Base-by-base conservation (phyloP, 2,113 vertebrate species). In the Seriola aureovittata region DNA sequence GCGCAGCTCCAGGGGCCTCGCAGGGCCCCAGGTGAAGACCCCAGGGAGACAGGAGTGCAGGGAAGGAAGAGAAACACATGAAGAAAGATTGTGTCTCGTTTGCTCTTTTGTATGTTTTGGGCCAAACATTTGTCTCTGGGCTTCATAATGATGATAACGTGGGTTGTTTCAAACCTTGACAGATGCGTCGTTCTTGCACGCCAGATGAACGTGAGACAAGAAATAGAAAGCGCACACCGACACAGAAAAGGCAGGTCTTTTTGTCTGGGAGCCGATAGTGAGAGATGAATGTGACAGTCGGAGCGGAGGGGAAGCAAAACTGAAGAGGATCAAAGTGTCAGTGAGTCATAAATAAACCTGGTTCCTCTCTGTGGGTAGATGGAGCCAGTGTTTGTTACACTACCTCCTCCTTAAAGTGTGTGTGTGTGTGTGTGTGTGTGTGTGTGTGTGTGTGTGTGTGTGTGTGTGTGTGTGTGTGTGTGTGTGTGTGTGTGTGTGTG, bases 21-120 rank as follows among this genome's bases (percentile, higher is more conserved):
- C 57, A 32, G 77, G 83, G 55, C 77, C 78, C 81, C 81, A 83
- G 85, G 84, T 87, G 84, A 85, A 81, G 85, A 89, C 85, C 80
- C 65, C 4, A 52, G 77, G 34, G 64, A 74, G 67, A 59, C 42
- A 0, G 19, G 29, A 65, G 50, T 42, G 44, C 25, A 70, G 46
- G 5, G 4, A 6, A 46, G 78, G 12, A 50, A 29, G 42, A 50
- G 65, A 59, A 83, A 77, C 34, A 23, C 46, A 80, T 55, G 52
- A 76, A 48, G 5, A 68, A 38, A 14, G 55, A 62, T 57, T 8
- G n/a, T 8, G 12, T 40, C 25, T 38, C 32, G 2, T 68, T 64
- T 59, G 55, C 69, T 70, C 68, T 71, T 52, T 21, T 25, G 21
- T 11, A 73, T 38, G 13, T 60, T 52, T 14, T 17, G 36, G 5